Conservation (phyloP, 2,113 vertebrate genomes). For the Aphyosemion australe region DNA sequence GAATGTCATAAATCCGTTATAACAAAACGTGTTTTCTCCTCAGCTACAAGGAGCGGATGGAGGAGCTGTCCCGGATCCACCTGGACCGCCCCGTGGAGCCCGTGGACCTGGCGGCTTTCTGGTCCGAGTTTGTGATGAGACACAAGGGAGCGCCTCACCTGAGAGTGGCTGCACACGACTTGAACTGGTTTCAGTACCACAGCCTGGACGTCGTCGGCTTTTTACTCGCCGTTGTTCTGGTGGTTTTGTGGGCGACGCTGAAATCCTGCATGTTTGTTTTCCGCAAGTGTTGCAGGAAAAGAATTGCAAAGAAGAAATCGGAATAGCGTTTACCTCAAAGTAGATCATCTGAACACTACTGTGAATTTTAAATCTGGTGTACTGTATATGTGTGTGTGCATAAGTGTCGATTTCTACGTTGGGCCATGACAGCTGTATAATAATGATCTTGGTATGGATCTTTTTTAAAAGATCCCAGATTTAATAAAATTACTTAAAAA, state of each 20-base stretch:
- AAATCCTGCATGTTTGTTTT: constrained; percentile 82
- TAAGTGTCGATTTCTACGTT: neutral
- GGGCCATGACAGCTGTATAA: no score
- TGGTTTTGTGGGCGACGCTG: constrained; percentile 68
- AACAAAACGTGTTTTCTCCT: neutral
- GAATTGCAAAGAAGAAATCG: constrained; percentile 68
- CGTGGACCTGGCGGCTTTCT: constrained; percentile 88
- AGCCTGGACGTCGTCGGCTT: constrained; percentile 87
- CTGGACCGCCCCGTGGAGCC: constrained; percentile 87
- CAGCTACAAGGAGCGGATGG: constrained; percentile 91
- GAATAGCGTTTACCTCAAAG: constrained; percentile 41
- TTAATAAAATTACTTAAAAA: no score
- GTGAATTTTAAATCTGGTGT: neutral
- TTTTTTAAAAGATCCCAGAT: no score
- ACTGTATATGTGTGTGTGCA: neutral
- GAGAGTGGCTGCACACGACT: constrained; percentile 85
- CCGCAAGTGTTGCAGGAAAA: constrained; percentile 63
- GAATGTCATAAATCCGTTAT: neutral
- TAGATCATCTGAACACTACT: neutral
- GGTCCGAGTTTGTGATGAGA: constrained; percentile 93
- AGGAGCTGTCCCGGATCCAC: constrained; percentile 83
- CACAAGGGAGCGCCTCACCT: constrained; percentile 90
- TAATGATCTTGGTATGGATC: no score
- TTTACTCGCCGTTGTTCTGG: constrained; percentile 68
- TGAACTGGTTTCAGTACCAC: constrained; percentile 95